phyloP scores from a whole-genome alignment of 2,888 invertebrate genomes.

The Diadegma fenestrale region DNA sequence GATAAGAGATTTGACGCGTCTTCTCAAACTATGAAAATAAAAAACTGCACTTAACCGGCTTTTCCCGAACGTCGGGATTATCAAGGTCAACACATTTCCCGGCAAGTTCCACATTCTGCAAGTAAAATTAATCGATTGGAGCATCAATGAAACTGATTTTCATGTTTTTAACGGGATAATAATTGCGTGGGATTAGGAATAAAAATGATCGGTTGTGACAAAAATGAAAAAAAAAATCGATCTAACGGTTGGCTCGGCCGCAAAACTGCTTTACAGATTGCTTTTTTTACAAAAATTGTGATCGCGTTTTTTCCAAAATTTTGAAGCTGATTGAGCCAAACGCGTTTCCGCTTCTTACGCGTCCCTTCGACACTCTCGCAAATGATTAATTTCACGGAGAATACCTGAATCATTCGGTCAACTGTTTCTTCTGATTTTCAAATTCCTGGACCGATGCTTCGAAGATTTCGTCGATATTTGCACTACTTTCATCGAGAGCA shows the following conservation, averaged over 20 bases:
- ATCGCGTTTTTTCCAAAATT: too few species aligned
- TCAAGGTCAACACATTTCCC: not conserved
- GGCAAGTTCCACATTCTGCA: not conserved
- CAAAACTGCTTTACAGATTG: too few species aligned
- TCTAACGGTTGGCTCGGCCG: too few species aligned
- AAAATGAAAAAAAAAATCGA: not conserved
- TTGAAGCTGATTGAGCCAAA: too few species aligned
- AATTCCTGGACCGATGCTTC: constrained; percentile 27
- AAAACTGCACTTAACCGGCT: not conserved
- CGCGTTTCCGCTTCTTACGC: too few species aligned
- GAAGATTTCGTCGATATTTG: constrained; percentile 47
- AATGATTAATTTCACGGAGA: too few species aligned
- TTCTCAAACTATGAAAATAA: not conserved
- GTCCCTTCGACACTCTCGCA: too few species aligned
- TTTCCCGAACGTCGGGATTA: not conserved
- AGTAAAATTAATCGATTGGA: not conserved
- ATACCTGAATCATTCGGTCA: not conserved
- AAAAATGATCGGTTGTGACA: not conserved
- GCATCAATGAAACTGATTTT: not conserved
- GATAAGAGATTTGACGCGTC: not conserved
- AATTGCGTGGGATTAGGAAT: not conserved
- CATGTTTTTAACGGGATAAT: not conserved
- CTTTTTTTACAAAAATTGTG: too few species aligned
- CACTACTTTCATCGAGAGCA: not conserved
- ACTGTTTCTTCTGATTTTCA: not conserved